Percentiles rank a stretch among this genome's conserved stretches.
These are phyloP conservation scores for Anguilla rostrata DNA, from an alignment of 2,113 vertebrate genomes.

Conservation along the genomic window DNA sequence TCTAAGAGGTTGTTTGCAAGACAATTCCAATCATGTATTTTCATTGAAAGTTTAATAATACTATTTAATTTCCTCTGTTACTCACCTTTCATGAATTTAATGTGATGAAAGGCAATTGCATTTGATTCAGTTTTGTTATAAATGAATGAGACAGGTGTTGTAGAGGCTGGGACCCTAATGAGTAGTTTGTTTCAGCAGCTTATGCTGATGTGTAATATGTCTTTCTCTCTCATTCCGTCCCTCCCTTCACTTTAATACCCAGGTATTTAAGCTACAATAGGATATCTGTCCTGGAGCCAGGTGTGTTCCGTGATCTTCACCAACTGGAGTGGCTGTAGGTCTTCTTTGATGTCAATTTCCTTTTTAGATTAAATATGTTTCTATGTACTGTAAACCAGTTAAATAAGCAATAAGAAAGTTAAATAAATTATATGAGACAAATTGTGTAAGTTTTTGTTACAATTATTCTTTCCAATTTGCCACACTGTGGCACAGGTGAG, in stretches of 20 bases:
- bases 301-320: slow-evolving; percentile 87
- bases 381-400: no score
- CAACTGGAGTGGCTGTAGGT: slow-evolving; percentile 93
- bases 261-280: slow-evolving; percentile 91
- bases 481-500: no score
- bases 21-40: no score
- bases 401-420: no score
- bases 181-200: no score
- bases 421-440: no score
- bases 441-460: no score
- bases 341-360: slow-evolving; percentile 11
- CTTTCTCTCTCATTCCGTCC: no score
- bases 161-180: no score
- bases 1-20: no score
- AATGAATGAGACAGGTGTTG: neutral
- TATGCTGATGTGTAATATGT: no score
- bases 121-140: neutral
- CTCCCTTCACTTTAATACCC: slow-evolving; percentile 34
- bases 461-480: no score
- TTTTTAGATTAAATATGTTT: neutral
- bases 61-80: neutral
- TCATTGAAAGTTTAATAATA: neutral
- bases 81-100: neutral
- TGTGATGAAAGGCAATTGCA: neutral
- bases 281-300: slow-evolving; percentile 79